Evolutionary conservation across 2,113 vertebrate genomes (phyloP).

Genomic region (Artemisiospiza belli): DNA sequence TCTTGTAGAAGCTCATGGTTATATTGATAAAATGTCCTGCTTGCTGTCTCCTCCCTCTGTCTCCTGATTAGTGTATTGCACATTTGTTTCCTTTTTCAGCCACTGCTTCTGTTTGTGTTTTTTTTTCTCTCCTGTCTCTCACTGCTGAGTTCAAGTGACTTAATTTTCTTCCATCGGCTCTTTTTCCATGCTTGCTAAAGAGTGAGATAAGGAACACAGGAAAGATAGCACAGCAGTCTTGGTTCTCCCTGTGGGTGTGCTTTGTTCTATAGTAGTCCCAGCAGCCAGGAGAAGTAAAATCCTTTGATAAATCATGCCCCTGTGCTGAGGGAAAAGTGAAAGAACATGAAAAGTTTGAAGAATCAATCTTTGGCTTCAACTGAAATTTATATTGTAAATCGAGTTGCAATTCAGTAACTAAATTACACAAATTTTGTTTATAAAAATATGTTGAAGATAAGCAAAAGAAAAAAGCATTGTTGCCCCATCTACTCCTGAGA

Average conservation of each 20-base stretch:
- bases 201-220: background rate
- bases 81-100: background rate
- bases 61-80: background rate
- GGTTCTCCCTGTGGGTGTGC: accelerated
- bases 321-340: background rate
- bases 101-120: background rate
- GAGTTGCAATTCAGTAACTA: background rate
- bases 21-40: background rate
- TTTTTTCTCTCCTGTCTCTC: background rate
- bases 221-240: background rate
- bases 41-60: background rate
- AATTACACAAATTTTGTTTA: background rate
- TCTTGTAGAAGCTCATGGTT: background rate
- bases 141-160: background rate
- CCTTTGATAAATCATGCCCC: background rate
- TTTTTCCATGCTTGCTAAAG: background rate
- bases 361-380: background rate
- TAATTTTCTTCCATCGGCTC: background rate
- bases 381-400: background rate
- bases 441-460: background rate
- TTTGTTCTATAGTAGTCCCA: background rate
- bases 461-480: background rate
- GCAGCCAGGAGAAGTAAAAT: background rate
- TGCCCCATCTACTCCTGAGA: background rate
- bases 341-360: background rate